Base-by-base conservation (phyloP, 2,113 vertebrate species). In the Ciconia maguari region DNA sequence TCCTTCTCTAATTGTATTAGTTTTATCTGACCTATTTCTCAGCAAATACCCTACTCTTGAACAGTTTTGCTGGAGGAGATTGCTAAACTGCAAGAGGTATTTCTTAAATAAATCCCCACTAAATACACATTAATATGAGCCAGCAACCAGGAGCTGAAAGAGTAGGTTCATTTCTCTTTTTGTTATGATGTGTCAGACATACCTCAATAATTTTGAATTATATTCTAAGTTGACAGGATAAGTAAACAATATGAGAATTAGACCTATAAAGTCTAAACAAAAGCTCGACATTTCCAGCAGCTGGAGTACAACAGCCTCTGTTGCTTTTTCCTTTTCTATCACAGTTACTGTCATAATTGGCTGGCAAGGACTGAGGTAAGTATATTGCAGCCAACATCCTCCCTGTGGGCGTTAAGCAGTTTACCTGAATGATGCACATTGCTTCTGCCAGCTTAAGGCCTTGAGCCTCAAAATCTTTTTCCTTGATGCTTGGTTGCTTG, bases 21-120 rank as follows among this genome's bases (percentile, higher is more conserved):
- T 93, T 96, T 83, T 82, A 65, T 55, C 61, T 64, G 72, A 77
- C 64, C 54, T 93, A 18, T 93, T 95, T 93, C 90, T 94, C 42
- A 78, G 36, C 29, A 94, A 88, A 92, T 29, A 44, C 10, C 51
- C 9, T 29, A 42, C 62, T 77, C 29, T 30, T n/a, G 75, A 77
- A 36, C 13, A 48, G 89, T 70, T 96, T 55, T 92, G 41, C 72
- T 85, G 60, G 57, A n/a, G 41, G 26, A 79, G 44, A 8, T 14
- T 78, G 22, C 27, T 75, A 34, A 94, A 62, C 38, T 90, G 69
- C 18, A 92, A 65, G 55, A 49, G 46, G 30, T 71, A 34, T 70
- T 93, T 92, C 74, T 74, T 68, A 72, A 83, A 52, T 49, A 92
- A 96, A 91, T 34, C 34, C 38, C 32, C 1, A 1, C 77, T 90